Conservation (phyloP, 2,113 vertebrate species). For the Cettia cetti region DNA sequence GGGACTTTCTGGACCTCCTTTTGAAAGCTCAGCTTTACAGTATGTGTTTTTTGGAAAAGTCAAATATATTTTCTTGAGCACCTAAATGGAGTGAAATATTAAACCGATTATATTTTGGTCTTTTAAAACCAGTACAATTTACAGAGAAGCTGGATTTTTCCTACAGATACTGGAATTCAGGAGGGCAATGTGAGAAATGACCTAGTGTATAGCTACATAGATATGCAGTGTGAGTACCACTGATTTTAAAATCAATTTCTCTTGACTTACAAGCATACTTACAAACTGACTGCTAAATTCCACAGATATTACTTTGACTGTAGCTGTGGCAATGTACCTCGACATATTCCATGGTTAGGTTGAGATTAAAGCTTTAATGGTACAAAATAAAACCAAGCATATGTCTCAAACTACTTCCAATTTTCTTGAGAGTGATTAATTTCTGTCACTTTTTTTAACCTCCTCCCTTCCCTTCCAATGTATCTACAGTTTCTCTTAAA, state of each 20-base stretch:
- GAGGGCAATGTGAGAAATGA: neutral
- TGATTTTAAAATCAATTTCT: neutral
- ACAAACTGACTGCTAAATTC: neutral
- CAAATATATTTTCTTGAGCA: neutral
- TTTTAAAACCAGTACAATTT: neutral
- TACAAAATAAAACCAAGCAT: neutral
- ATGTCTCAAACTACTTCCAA: neutral
- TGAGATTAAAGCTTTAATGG: neutral
- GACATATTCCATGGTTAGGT: neutral
- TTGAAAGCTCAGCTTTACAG: slow-evolving; percentile 9
- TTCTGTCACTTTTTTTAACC: neutral
- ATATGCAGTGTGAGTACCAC: neutral
- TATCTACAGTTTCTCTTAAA: neutral
- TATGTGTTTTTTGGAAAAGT: neutral
- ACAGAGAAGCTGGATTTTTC: neutral
- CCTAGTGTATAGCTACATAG: neutral
- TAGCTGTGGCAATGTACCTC: neutral
- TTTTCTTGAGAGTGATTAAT: neutral
- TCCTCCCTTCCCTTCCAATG: neutral
- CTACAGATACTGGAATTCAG: neutral
- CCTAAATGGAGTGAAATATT: neutral
- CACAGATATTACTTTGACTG: neutral
- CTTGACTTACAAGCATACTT: neutral
- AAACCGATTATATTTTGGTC: neutral
- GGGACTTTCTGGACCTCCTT: neutral